Base-by-base conservation (phyloP, 2,888 invertebrate species). In the Catocala sponsa region DNA sequence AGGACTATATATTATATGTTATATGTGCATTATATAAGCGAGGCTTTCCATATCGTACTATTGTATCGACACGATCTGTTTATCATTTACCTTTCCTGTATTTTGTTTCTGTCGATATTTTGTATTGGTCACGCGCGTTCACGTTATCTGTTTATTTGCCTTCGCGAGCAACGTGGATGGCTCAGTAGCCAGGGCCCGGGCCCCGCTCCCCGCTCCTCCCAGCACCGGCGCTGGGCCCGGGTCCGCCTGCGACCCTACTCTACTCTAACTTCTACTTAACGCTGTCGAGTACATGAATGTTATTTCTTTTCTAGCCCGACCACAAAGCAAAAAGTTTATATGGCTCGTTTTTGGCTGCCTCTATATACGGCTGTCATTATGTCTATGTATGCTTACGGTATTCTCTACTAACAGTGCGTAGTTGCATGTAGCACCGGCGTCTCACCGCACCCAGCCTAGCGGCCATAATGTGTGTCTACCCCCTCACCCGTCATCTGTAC, bases 311-410 rank as follows among this genome's bases (percentile, higher is more conserved):
- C 92, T 94, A 94, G 94, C 94, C 82, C 92, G 88, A 89, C 90
- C 91, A 87, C 94, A 93, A 91, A 87, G 91, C 94, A 92, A 93
- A 93, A 88, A 91, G 90, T 93, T 91, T 87, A 90, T 90, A 91
- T 93, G 93, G 94, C 94, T 94, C 93, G 93, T 94, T 89, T 90
- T 93, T 92, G 93, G 92, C 92, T 92, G 93, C 90, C 91, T 92
- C 90, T 92, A 90, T 93, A 85, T 92, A 83, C 93, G 93, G 92
- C 92, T 94, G 92, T 94, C 91, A 83, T 93, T 92, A 85, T 93
- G 90, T 94, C 93, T 92, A 91, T 94, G 94, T 94, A 94, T 92
- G 94, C 94, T 94, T 93, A 88, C 88, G 89, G 87, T 93, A 89
- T 83, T 89, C 68, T 88, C 80, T 86, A 85, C 72, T 88, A 86